Base-by-base conservation (phyloP, 2,113 vertebrate genomes). In the Falco punctatus region DNA sequence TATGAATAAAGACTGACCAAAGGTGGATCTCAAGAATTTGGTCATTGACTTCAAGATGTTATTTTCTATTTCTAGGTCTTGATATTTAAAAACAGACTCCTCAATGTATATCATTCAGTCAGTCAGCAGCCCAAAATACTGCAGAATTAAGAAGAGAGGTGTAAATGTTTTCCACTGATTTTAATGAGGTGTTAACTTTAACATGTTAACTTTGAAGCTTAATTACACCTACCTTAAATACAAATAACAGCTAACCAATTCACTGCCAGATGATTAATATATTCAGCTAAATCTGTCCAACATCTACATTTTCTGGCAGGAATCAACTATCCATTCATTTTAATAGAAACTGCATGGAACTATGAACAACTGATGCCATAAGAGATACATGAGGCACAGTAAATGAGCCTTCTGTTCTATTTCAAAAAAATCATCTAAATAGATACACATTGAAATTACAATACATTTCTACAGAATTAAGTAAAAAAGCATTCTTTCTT, bases 401-500 rank as follows among this genome's bases (percentile, higher is more conserved):
- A 81, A 86, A 59, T n/a, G 13, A 72, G 71, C 5, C 3, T 81
- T 72, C 18, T 59, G 5, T 11, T 61, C 15, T 88, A 13, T 81
- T 89, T 64, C 52, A 71, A 66, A 72, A 83, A 26, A 38, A 1
- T 61, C 5, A 44, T 32, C 28, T 46, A 67, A 74, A 83, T 4
- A 74, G 12, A 40, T 5, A 49, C 1, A 61, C 2, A 64, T 11
- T 49, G 38, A 90, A 89, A 88, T 64, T 40, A 30, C 3, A 54
- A 42, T 40, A 7, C 2, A 49, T 65, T 67, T 86, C 15, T 62
- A 40, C 6, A 22, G 24, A 86, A 61, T n/a, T 55, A 49, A 28
- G 2, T 8, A 21, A 48, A 64, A 65, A 27, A 2, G 0, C 0
- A 3, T 7, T 48, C 49, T 65, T 38, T 66, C 49, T 42, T 58